Base-by-base conservation (phyloP, 2,888 invertebrate genomes). In the Zeuzera pyrina region DNA sequence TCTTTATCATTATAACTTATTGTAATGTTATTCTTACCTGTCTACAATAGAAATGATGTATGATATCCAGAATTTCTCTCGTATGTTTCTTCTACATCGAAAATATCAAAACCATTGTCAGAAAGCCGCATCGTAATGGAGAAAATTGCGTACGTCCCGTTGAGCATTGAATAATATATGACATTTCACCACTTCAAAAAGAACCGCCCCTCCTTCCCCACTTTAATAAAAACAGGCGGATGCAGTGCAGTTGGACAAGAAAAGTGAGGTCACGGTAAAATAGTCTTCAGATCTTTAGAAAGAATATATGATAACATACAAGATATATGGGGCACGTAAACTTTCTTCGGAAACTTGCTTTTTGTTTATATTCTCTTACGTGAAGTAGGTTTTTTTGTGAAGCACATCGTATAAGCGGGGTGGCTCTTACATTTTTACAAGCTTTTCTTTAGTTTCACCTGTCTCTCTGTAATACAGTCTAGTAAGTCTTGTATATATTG, bases 341-440 rank as follows among this genome's bases (percentile, higher is more conserved):
- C 33, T 42, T 42, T 41, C 35, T 41, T 40, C 29, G 14, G 28
- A 29, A 51, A 55, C 38, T 45, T 40, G 3, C 25, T 15, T 37
- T 45, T 47, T 50, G 43, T 52, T 48, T 54, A 39, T 44, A 44
- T 43, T 35, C 33, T 37, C n/a, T n/a, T n/a, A n/a, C n/a, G n/a
- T n/a, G n/a, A n/a, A n/a, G n/a, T n/a, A n/a, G n/a, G n/a, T n/a
- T n/a, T n/a, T n/a, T n/a, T n/a, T n/a, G n/a, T n/a, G n/a, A n/a
- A n/a, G n/a, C n/a, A n/a, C n/a, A n/a, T n/a, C n/a, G n/a, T n/a
- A n/a, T n/a, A n/a, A n/a, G n/a, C n/a, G n/a, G n/a, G n/a, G n/a
- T n/a, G n/a, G n/a, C n/a, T n/a, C n/a, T n/a, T n/a, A n/a, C n/a
- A n/a, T n/a, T n/a, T n/a, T n/a, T n/a, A n/a, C n/a, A n/a, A n/a